Base-by-base conservation (phyloP, 2,888 invertebrate genomes). In the Dolichopus griseipennis region DNA sequence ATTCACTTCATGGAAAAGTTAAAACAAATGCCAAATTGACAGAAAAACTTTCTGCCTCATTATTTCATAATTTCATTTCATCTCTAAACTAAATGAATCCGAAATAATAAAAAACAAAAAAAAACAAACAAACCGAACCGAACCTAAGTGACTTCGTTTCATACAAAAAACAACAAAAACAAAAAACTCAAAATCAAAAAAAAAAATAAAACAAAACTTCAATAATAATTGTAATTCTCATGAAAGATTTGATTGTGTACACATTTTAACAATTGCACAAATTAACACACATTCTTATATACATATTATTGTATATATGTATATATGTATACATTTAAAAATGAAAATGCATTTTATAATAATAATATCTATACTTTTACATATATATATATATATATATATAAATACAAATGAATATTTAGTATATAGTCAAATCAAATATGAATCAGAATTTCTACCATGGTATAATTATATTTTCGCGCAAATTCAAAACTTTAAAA, bases 21-120 rank as follows among this genome's bases (percentile, higher is more conserved):
- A 37, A 37, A 37, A 37, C 37, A 37, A 37, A 37, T 18, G 52
- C 52, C 6, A 15, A 52, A 52, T 52, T 52, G 52, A 52, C 52
- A 52, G 52, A 52, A 52, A 52, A 52, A n/a, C 52, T 52, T 52
- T 52, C 52, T 52, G 52, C 52, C 52, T 52, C 52, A 52, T 52
- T 52, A n/a, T n/a, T 15, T 52, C 52, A 52, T 52, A 52, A 52
- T 52, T 52, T 52, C 52, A 52, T 52, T 52, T 52, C 52, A 52
- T 52, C n/a, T 43, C 3, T 18, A 37, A 12, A 52, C 52, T 52
- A n/a, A 52, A 52, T 18, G 15, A 18, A 52, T 18, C 15, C 41
- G 8, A 12, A 41, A 41, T 2, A 41, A 15, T 52, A 52, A 12
- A 52, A 52, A 52, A 52, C 4, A 37, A 37, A 15, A 52, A 12